Conservation (phyloP, 2,113 vertebrate genomes). For the Dendropsophus ebraccatus region DNA sequence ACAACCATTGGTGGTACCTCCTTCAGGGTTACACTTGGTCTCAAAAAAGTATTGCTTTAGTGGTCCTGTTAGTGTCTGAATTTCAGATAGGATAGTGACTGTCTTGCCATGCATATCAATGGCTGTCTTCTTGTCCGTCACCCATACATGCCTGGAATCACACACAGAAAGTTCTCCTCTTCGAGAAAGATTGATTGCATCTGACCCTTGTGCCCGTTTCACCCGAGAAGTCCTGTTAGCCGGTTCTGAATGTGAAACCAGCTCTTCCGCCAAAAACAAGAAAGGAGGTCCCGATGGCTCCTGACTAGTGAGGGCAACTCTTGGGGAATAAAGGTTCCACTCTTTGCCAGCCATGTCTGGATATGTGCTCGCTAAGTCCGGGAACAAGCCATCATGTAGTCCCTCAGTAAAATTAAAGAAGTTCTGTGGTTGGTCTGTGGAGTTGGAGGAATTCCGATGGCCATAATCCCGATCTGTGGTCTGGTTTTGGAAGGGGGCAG, state of each 20-base stretch:
- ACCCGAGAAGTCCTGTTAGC: conserved; percentile 68
- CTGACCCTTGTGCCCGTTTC: conserved; percentile 62
- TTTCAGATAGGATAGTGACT: conserved; percentile 83
- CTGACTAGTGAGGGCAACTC: conserved; percentile 67
- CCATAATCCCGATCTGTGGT: conserved; percentile 31
- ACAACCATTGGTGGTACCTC: conserved; percentile 74
- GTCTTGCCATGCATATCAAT: conserved; percentile 74
- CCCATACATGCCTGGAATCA: conserved; percentile 81
- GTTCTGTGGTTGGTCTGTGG: conserved; percentile 13
- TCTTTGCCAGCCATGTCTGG: conserved; percentile 58
- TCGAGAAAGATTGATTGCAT: conserved; percentile 61
- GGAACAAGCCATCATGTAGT: conserved; percentile 34
- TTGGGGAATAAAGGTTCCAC: conserved; percentile 71
- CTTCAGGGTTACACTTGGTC: conserved; percentile 78
- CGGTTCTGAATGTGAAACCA: conserved; percentile 53
- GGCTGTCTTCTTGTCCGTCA: conserved; percentile 78
- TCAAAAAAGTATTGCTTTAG: conserved; percentile 90
- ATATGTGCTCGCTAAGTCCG: conserved; percentile 58
- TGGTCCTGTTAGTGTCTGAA: conserved; percentile 81
- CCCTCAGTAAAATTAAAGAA: conserved; percentile 57
- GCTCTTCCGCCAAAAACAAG: conserved; percentile 70
- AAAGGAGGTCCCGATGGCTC: conserved; percentile 67
- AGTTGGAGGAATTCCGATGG: background rate
- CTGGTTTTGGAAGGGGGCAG: conserved; percentile 59
- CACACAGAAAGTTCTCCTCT: conserved; percentile 83